These are phyloP conservation scores for Pseudomugil gertrudae DNA, from an alignment of 2,797 vertebrate genomes.

Conservation along the genomic window DNA sequence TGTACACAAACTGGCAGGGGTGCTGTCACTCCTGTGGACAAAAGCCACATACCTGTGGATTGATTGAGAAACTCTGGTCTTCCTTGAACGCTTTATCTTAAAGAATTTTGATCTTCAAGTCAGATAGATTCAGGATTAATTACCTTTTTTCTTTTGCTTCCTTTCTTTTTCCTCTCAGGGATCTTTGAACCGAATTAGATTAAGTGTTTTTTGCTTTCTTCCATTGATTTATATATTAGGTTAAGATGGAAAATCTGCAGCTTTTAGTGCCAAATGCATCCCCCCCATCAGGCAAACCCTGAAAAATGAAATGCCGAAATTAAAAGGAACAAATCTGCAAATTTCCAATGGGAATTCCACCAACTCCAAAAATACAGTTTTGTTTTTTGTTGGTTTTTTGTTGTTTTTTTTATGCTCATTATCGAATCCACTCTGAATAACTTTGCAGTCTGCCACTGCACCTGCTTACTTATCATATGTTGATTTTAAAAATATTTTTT, in stretches of 20 bases:
- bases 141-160: constrained; percentile 15
- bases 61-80: constrained; percentile 32
- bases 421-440: constrained; percentile 15
- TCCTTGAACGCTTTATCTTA: constrained; percentile 51
- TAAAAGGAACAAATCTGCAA: constrained; percentile 26
- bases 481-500: constrained; percentile 31
- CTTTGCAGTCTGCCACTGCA: constrained; percentile 34
- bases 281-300: neutral
- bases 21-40: constrained; percentile 43
- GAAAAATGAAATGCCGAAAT: constrained; percentile 22
- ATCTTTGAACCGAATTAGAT: constrained; percentile 3
- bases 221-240: constrained; percentile 33
- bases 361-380: neutral
- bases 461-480: constrained; percentile 41
- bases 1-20: constrained; percentile 43
- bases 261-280: constrained; percentile 11
- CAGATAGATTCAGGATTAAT: constrained; percentile 62
- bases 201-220: constrained; percentile 14
- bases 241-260: constrained; percentile 1
- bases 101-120: constrained; percentile 40
- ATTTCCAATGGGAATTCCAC: constrained; percentile 20
- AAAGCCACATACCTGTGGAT: constrained; percentile 31
- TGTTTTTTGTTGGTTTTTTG: neutral
- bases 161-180: neutral
- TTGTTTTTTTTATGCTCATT: constrained; percentile 31